phyloP scores from a whole-genome alignment of 2,888 invertebrate species.

The Shargacucullia verbasci region DNA sequence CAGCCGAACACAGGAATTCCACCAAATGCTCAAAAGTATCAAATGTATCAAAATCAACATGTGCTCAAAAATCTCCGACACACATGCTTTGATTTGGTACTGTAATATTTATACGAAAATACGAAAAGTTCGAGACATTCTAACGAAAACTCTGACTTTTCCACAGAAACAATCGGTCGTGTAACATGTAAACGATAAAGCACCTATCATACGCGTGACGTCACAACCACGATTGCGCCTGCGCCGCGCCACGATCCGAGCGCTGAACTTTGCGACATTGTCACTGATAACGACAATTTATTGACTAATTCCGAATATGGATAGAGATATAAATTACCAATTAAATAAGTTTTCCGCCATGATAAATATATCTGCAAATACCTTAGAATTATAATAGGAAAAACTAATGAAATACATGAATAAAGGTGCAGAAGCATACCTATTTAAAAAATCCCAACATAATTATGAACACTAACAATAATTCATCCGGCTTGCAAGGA shows the following conservation, averaged over 20 bases:
- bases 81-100: background rate
- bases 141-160: constrained; percentile 59
- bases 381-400: background rate
- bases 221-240: constrained; percentile 71
- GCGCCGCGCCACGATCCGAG: constrained; percentile 59
- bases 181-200: constrained; percentile 71
- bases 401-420: background rate
- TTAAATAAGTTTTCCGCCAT: constrained; percentile 27
- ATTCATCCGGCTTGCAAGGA: no score
- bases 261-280: constrained; percentile 82
- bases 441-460: no score
- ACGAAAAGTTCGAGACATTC: constrained; percentile 9
- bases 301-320: constrained; percentile 70
- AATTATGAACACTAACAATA: no score
- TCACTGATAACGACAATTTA: constrained; percentile 78
- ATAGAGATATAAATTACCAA: constrained; percentile 46
- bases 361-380: constrained; percentile 12
- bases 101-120: background rate
- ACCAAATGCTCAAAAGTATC: background rate
- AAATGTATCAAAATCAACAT: no score
- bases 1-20: background rate
- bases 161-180: constrained; percentile 66
- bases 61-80: background rate
- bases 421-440: background rate
- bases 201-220: constrained; percentile 80